Percentiles rank a stretch among this genome's conserved stretches.
Evolutionary conservation across 2,888 invertebrate genomes (phyloP).

Genomic region (Dromius quadrimaculatus): DNA sequence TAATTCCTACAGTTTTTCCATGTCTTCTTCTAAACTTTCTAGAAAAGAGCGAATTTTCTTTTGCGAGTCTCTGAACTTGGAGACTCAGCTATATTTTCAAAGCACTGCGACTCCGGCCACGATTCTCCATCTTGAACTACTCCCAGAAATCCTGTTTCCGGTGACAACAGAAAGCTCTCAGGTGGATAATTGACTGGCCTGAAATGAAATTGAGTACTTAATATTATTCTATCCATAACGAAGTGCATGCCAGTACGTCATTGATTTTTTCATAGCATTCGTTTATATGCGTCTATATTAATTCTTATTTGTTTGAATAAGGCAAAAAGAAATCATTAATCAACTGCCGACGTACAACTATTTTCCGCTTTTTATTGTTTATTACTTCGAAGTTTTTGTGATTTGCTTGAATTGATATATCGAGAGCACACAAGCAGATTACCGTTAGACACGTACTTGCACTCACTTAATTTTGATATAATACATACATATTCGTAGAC

Average conservation of each 20-base stretch:
- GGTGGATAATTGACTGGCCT: not conserved
- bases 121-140: not conserved
- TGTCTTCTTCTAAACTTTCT: slow-evolving; percentile 7
- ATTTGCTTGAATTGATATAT: too few species aligned
- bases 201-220: not conserved
- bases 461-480: not conserved
- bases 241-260: not conserved
- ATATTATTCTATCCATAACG: not conserved
- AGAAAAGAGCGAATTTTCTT: not conserved
- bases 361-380: not conserved
- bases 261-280: not conserved
- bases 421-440: too few species aligned
- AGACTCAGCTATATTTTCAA: not conserved
- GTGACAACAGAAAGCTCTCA: not conserved
- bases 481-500: not conserved
- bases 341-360: not conserved
- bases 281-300: not conserved
- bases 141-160: not conserved
- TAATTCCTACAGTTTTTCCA: not conserved
- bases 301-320: not conserved
- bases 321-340: not conserved
- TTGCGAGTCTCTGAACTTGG: too few species aligned
- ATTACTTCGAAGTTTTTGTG: not conserved
- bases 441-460: too few species aligned
- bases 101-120: not conserved